A percentile compares a stretch with the other conserved stretches of the same genome.
These are phyloP conservation scores for Phania funesta DNA, from an alignment of 2,888 invertebrate genomes.

Conservation along the genomic window DNA sequence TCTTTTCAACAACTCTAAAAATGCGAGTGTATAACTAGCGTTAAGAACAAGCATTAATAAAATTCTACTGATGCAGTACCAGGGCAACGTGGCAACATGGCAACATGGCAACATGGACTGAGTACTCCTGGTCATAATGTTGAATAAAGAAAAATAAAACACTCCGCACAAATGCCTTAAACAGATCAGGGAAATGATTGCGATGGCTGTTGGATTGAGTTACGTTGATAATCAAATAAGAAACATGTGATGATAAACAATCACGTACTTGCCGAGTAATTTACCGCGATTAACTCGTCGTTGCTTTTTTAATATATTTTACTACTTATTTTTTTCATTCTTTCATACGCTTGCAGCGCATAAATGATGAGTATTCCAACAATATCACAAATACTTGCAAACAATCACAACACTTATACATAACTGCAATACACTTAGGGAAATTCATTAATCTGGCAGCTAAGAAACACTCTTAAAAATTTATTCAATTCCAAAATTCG, in stretches of 20 bases:
- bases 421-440: conserved; percentile 29
- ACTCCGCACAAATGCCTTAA: conserved; percentile 23
- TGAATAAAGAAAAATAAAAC: conserved; percentile 15
- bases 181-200: conserved; percentile 58
- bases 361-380: conserved; percentile 58
- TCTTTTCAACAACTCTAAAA: neutral
- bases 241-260: conserved; percentile 61
- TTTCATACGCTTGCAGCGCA: conserved; percentile 37
- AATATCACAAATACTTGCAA: conserved; percentile 43
- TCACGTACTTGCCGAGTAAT: conserved; percentile 67
- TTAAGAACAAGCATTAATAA: conserved; percentile 53
- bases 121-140: conserved; percentile 46
- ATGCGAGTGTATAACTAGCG: conserved; percentile 28
- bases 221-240: conserved; percentile 57
- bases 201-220: conserved; percentile 51
- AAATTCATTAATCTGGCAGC: too few species aligned
- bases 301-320: conserved; percentile 49
- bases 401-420: conserved; percentile 20
- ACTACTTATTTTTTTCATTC: neutral
- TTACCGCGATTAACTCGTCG: conserved; percentile 66
- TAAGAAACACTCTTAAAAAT: too few species aligned
- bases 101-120: neutral
- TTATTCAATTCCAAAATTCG: too few species aligned
- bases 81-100: neutral
- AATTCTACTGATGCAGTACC: conserved; percentile 23